Base-by-base conservation (phyloP, 1,140 invertebrate species). In the Hycleus cichorii region DNA sequence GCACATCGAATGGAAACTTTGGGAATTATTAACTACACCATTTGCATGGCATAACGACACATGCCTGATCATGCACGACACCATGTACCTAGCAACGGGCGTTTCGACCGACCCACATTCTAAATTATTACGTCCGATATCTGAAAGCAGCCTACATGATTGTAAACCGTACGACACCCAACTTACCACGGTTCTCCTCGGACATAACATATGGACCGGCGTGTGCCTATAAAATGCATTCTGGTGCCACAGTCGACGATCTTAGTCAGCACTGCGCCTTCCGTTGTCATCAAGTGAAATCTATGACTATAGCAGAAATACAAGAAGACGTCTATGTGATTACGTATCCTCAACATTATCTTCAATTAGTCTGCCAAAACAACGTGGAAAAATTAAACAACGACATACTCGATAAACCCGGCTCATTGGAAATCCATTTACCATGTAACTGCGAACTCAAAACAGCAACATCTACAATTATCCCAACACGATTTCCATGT, bases 11-110 rank as follows among this genome's bases (percentile, higher is more conserved):
- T 62, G 60, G 60, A 38, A 58, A 27, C 32, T 62, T 18, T 49
- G 12, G 12, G 49, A 59, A 47, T 42, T 62, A 9, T 48, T 58
- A 4, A 54, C 49, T 7, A 59, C 51, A 1, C 60, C 57, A 8
- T 62, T 62, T 42, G 56, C 46, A 11, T 59, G 56, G 60, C 11
- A 58, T 12, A 62, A 62, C 26, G 38, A 62, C n/a, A 62, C 60
- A 1, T 62, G 60, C 46, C 24, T 11, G 49, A 49, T 62, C 12
- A 25, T 10, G 18, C 60, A 62, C 32, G 39, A 59, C 10, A 48
- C 49, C 12, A 7, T 58, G 4, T 58, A 47, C 25, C 4, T 54
- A 7, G 57, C 56, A 3, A 46, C 58, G 3, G 46, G 49, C 12
- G 12, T 12, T 12, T 12, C 12, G 0, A 12, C 12, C 12, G 12